Evolutionary conservation across 1,140 invertebrate genomes (phyloP).

Genomic region (Ruditapes philippinarum): DNA sequence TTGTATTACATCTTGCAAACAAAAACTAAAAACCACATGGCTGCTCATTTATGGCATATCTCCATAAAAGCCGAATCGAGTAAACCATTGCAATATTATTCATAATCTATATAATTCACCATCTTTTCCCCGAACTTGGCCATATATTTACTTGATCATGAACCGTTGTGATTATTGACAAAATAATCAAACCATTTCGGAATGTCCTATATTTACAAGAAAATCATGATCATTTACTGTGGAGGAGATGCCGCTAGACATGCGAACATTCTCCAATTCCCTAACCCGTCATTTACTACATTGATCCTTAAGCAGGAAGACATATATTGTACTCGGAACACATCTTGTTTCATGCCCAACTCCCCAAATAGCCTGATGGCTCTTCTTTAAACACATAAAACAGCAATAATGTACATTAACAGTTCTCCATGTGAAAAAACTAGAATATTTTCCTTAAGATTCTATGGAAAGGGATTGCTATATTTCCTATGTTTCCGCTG

Average conservation of each 20-base stretch:
- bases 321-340: conserved; percentile 55
- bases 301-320: conserved; percentile 57
- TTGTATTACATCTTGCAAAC: not conserved
- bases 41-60: conserved; percentile 2
- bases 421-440: conserved; percentile 22
- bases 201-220: conserved; percentile 69
- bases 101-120: conserved; percentile 64
- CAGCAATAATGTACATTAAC: conserved; percentile 55
- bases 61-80: not conserved
- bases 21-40: conserved; percentile 2
- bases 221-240: conserved; percentile 69
- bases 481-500: no score
- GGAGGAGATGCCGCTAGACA: conserved; percentile 58
- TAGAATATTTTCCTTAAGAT: not conserved
- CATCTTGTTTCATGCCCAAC: conserved; percentile 59
- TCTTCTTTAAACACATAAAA: conserved; percentile 65
- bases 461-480: not conserved
- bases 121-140: conserved; percentile 49
- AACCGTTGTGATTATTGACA: conserved; percentile 65
- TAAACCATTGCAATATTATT: conserved; percentile 55
- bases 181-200: conserved; percentile 65
- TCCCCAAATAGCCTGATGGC: conserved; percentile 45
- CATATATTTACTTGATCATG: conserved; percentile 61
- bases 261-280: conserved; percentile 61
- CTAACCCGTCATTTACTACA: conserved; percentile 49